A percentile compares a stretch with the other conserved stretches of the same genome.
Evolutionary conservation across 2,113 vertebrate species (phyloP).

Genomic region (Syngnathoides biaculeatus): DNA sequence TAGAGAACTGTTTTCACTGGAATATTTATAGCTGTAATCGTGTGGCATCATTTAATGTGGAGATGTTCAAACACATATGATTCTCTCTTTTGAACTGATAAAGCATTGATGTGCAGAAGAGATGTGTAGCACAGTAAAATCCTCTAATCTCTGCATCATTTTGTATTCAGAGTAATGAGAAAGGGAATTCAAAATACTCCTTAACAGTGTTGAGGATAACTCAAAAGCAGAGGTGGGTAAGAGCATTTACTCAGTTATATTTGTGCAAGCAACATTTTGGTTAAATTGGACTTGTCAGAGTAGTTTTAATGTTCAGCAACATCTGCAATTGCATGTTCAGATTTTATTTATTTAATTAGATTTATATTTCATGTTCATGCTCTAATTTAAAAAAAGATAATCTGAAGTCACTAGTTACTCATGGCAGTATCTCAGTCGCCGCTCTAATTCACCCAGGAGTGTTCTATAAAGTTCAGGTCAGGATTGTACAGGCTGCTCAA

Average conservation of each 20-base stretch:
- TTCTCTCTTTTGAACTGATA: constrained; percentile 7
- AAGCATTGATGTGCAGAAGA: constrained; percentile 7
- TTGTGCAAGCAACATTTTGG: too few species aligned
- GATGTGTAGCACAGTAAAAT: constrained; percentile 26
- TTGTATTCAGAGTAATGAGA: constrained; percentile 17
- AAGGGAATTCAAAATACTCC: constrained; percentile 11
- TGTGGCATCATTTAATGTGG: not conserved
- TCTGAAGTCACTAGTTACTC: too few species aligned
- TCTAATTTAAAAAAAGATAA: too few species aligned
- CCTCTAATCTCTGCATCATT: constrained; percentile 17
- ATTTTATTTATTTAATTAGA: too few species aligned
- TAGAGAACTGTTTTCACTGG: not conserved
- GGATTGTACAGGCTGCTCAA: too few species aligned
- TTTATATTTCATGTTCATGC: too few species aligned
- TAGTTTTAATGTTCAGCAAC: not conserved
- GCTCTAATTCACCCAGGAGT: too few species aligned
- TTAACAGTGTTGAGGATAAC: constrained; percentile 4
- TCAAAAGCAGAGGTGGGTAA: too few species aligned
- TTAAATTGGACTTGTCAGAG: too few species aligned
- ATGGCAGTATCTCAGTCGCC: too few species aligned
- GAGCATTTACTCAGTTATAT: too few species aligned
- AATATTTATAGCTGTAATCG: not conserved
- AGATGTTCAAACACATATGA: not conserved
- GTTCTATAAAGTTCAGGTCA: too few species aligned
- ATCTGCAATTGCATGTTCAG: not conserved